These are phyloP conservation scores for Corydoras maculifer DNA, from an alignment of 2,113 vertebrate genomes.

Conservation along the genomic window DNA sequence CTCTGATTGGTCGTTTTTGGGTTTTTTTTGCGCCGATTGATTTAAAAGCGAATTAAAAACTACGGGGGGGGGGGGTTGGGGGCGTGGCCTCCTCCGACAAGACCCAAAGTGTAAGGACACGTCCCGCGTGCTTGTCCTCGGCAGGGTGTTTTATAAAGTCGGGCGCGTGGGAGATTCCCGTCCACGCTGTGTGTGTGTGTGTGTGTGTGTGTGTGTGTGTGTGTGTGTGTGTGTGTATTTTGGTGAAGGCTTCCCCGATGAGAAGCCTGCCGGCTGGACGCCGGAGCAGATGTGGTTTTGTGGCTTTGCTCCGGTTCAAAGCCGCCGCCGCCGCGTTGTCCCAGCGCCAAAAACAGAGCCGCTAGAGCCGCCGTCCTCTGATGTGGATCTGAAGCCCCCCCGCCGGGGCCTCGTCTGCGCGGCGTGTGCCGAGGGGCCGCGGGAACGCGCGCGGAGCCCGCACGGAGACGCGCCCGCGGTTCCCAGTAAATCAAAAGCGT, in stretches of 20 bases:
- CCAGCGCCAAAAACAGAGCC: constrained; percentile 13
- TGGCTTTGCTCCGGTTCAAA: constrained; percentile 12
- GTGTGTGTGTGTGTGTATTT: background rate
- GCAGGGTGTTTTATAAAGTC: too few species aligned
- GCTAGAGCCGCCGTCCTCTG: constrained; percentile 5
- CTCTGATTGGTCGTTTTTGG: background rate
- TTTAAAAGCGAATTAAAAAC: background rate
- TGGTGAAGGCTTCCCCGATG: background rate
- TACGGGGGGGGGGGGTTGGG: too few species aligned
- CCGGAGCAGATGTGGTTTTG: constrained; percentile 17
- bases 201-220: background rate
- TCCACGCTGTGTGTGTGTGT: background rate
- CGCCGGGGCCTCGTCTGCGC: constrained; percentile 17
- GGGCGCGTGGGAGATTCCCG: too few species aligned
- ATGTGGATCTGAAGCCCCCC: constrained; percentile 8
- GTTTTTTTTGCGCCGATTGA: background rate
- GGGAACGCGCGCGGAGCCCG: background rate
- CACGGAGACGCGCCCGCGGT: constrained; percentile 3
- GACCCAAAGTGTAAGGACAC: too few species aligned
- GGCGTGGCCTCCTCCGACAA: too few species aligned
- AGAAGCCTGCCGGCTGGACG: constrained; percentile 1
- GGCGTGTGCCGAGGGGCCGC: background rate
- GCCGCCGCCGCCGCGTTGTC: constrained; percentile 4
- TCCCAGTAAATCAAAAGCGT: constrained; percentile 28
- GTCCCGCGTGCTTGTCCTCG: too few species aligned